Evolutionary conservation across 64 coral and sea anemone species (phyloP).

Genomic region (Cladopsammia gracilis): DNA sequence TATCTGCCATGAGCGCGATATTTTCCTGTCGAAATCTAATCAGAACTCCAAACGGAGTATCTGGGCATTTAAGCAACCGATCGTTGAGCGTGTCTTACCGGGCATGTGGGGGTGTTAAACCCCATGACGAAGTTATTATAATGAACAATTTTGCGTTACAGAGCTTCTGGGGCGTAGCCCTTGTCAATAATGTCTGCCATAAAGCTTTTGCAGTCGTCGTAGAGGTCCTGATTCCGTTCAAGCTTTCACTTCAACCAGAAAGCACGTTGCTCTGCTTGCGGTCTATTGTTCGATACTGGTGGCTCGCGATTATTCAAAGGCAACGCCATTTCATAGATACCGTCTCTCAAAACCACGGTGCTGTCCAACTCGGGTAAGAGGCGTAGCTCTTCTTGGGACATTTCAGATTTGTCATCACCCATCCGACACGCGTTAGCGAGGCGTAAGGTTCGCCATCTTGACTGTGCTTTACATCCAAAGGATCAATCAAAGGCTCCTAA

Average conservation of each 20-base stretch:
- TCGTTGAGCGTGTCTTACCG: constrained; percentile 1
- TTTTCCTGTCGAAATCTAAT: constrained; percentile 29
- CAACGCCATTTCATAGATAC: too few relatives aligned
- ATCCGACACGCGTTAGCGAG: neutral
- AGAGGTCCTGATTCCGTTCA: neutral
- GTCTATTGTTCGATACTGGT: constrained; percentile 12
- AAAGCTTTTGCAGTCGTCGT: neutral
- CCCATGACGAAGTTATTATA: constrained; percentile 31
- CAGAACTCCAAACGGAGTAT: neutral
- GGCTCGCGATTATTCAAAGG: constrained; percentile 8
- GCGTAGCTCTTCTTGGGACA: too few relatives aligned
- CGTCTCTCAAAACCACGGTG: too few relatives aligned
- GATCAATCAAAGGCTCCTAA: too few relatives aligned
- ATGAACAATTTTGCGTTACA: constrained; percentile 16
- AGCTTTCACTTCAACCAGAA: neutral
- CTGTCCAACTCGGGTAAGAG: too few relatives aligned
- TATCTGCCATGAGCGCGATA: neutral
- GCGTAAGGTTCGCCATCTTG: constrained; percentile 25
- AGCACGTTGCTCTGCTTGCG: neutral
- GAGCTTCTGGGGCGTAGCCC: neutral
- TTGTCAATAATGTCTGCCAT: neutral
- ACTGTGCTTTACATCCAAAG: neutral
- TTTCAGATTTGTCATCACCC: too few relatives aligned
- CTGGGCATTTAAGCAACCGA: constrained; percentile 6
- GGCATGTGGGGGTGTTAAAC: constrained; percentile 19